Conservation (phyloP, 2,113 vertebrate genomes). For the Macrotis lagotis region DNA sequence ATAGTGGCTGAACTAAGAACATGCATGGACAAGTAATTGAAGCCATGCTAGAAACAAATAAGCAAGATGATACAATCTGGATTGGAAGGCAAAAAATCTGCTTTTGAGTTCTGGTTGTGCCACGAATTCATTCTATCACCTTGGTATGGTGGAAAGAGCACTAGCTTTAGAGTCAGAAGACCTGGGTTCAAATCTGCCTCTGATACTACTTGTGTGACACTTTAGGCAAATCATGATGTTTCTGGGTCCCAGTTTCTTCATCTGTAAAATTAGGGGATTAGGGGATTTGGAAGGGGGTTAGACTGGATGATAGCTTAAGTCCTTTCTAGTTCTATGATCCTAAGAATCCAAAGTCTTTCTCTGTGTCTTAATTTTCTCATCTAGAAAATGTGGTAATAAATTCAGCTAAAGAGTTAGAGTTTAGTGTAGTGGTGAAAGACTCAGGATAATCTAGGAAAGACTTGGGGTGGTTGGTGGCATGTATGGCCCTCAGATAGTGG, state of each 20-base stretch:
- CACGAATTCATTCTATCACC: neutral
- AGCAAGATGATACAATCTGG: constrained; percentile 1
- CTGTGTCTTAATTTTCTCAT: constrained; percentile 10
- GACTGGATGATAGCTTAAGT: neutral
- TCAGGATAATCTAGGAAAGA: neutral
- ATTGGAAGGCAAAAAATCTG: neutral
- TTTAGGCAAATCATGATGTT: constrained; percentile 1
- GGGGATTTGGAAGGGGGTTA: neutral
- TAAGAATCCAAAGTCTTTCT: neutral
- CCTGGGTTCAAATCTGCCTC: constrained; percentile 34
- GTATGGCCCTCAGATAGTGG: neutral
- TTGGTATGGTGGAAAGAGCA: neutral
- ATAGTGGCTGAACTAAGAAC: neutral
- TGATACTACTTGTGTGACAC: constrained; percentile 14
- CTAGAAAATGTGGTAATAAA: constrained; percentile 3
- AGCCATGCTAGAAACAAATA: constrained; percentile 65
- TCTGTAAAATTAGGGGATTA: neutral
- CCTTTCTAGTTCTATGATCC: neutral
- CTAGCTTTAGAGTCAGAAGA: constrained; percentile 22
- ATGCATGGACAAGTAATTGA: constrained; percentile 30
- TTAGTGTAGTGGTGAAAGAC: neutral
- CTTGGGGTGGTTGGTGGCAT: neutral
- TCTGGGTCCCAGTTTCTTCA: constrained; percentile 15
- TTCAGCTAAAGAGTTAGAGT: neutral
- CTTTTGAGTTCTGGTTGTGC: neutral